Evolutionary conservation across 1,140 invertebrate species (phyloP).

Genomic region (Thereuonema tuberculata): DNA sequence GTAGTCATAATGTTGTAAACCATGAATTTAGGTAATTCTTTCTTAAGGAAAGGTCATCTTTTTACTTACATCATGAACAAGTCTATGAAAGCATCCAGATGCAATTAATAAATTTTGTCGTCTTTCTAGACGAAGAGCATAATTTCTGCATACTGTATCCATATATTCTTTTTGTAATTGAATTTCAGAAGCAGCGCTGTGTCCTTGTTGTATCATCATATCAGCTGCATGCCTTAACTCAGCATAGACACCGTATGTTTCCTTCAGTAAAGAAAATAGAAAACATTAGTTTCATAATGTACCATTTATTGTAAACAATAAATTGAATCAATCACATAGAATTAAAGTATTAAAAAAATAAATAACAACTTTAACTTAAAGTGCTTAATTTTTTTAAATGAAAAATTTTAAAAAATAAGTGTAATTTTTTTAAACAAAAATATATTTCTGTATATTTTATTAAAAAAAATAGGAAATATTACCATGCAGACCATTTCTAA

Average conservation of each 20-base stretch:
- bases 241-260: constrained; percentile 44
- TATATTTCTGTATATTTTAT: background rate
- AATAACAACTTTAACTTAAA: background rate
- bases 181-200: constrained; percentile 37
- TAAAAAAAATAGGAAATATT: constrained; percentile 20
- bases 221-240: constrained; percentile 48
- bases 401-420: background rate
- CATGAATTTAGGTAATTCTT: too few relatives aligned
- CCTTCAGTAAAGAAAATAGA: constrained; percentile 19
- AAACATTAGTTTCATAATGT: background rate
- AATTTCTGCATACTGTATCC: constrained; percentile 63
- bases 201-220: constrained; percentile 38
- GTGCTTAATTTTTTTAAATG: background rate
- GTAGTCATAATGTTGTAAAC: too few relatives aligned
- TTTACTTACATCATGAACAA: constrained; percentile 49
- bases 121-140: constrained; percentile 56
- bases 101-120: constrained; percentile 59
- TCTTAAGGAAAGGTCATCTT: too few relatives aligned
- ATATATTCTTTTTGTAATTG: constrained; percentile 38
- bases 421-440: background rate
- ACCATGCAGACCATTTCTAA: constrained; percentile 60
- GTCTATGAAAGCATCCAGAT: constrained; percentile 55
- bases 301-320: background rate
- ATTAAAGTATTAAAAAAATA: background rate
- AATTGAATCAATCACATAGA: background rate